Evolutionary conservation across 35 echinoderm and acorn worm genomes (phyloP), one percentile per base, ranked within the genome.

Genomic region (Apostichopus japonicus): DNA sequence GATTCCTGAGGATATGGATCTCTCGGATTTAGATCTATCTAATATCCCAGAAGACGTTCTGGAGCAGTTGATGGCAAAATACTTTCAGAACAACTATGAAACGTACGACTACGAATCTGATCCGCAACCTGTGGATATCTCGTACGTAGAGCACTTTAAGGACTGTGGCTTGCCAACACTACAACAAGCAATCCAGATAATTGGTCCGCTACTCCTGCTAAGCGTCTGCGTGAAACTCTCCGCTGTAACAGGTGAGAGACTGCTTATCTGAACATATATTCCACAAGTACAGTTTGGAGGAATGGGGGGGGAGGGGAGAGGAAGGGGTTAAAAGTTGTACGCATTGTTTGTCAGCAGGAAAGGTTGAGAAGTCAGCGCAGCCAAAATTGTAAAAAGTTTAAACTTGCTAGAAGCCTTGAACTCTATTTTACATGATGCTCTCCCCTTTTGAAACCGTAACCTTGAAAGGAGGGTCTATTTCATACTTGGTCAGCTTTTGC

Each of bases 111-210:
- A 93, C 15, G 90, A 72, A 21, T 56, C 63, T 24, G 77, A 91
- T 25, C 57, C 65, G 0, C 83, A 55, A 59, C 24, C 56, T 8
- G 8, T 23, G 24, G 86, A 61, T 4, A 93, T 97, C 75, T 86
- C 90, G 1, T 93, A 94, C 52, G 6, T 70, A 16, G 93, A 90
- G 25, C 96, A 97, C 56, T 72, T 97, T 70, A 58, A 79, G 70
- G 83, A 94, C 15, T 97, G 96, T 57, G 75, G 84, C 8, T 16
- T 91, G 54, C 91, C 96, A 10, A 92, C 91, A n/a, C 16, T 93
- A 54, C 75, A 25, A 17, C 96, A 97, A 61, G 96, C 86, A 7
- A 52, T 97, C 23, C 91, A 97, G 53, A 94, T 97, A 13, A 93
- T 95, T 25, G 53, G 87, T 23, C 96, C 96, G 7, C 23, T 97